Evolutionary conservation across 2,888 invertebrate genomes (phyloP).

Genomic region (Tetanocera ferruginea): DNA sequence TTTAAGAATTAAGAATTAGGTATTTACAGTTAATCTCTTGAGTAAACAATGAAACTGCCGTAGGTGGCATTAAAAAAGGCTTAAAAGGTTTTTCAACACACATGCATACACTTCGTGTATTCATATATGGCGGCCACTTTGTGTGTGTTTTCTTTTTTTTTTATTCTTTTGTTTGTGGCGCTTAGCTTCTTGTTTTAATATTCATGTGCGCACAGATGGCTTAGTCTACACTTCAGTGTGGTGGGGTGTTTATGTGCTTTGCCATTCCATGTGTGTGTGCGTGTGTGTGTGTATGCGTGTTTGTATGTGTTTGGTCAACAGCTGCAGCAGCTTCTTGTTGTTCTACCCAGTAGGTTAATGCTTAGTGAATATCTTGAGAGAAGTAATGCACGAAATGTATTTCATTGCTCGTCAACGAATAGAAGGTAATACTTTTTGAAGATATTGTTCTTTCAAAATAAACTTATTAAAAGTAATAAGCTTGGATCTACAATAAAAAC

Average conservation of each 20-base stretch:
- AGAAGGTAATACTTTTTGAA: too few relatives aligned
- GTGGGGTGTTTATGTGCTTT: not conserved
- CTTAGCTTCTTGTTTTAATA: slow-evolving; percentile 13
- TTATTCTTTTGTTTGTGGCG: not conserved
- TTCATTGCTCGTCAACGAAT: too few relatives aligned
- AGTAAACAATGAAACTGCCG: slow-evolving; percentile 59
- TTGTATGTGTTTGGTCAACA: not conserved
- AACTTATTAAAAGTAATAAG: too few relatives aligned
- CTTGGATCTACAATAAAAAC: too few relatives aligned
- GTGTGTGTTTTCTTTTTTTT: not conserved
- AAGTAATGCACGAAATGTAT: too few relatives aligned
- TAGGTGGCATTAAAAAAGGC: slow-evolving; percentile 58
- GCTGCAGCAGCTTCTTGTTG: not conserved
- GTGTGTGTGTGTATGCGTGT: not conserved
- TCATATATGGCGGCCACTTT: not conserved
- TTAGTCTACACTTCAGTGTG: not conserved
- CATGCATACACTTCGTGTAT: not conserved
- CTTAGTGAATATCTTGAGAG: too few relatives aligned
- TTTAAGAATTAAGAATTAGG: slow-evolving; percentile 64
- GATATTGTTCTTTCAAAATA: too few relatives aligned
- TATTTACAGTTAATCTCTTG: slow-evolving; percentile 66
- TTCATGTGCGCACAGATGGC: slow-evolving; percentile 24
- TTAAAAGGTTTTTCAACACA: slow-evolving; percentile 58
- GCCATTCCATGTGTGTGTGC: not conserved
- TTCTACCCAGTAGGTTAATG: too few relatives aligned